Percentiles rank a stretch among this genome's conserved stretches.
Evolutionary conservation across 2,797 vertebrate genomes (phyloP).

Genomic region (Margarornis squamiger): DNA sequence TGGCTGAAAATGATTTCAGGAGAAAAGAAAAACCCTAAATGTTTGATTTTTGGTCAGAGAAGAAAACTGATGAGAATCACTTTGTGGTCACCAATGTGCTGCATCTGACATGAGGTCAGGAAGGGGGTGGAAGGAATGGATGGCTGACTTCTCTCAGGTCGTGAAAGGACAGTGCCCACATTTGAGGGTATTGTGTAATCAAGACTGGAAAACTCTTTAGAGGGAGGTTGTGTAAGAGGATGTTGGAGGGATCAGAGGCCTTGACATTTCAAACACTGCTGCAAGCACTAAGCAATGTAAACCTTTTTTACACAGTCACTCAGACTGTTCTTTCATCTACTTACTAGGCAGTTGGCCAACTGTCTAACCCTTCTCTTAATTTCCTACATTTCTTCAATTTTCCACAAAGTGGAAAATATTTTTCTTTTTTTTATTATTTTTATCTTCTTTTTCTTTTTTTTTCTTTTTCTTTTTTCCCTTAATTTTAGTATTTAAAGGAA

Average conservation of each 20-base stretch:
- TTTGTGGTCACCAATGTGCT: not conserved
- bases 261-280: not conserved
- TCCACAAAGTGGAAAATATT: not conserved
- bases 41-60: not conserved
- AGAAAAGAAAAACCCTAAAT: not conserved
- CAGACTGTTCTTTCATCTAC: not conserved
- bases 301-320: not conserved
- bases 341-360: not conserved
- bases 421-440: too few relatives aligned
- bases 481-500: not conserved
- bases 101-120: not conserved
- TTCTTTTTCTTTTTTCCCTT: fast-evolving
- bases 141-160: not conserved
- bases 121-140: not conserved
- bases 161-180: not conserved
- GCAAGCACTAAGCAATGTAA: not conserved
- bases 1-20: not conserved
- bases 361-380: not conserved
- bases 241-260: not conserved
- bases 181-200: not conserved
- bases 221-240: not conserved
- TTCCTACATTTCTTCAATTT: not conserved
- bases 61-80: not conserved
- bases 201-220: not conserved
- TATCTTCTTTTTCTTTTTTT: too few relatives aligned